A percentile compares a stretch with the other conserved stretches of the same genome.
These are phyloP conservation scores for Tokudaia muenninki DNA, from an alignment of 2,797 vertebrate genomes.

Conservation along the genomic window DNA sequence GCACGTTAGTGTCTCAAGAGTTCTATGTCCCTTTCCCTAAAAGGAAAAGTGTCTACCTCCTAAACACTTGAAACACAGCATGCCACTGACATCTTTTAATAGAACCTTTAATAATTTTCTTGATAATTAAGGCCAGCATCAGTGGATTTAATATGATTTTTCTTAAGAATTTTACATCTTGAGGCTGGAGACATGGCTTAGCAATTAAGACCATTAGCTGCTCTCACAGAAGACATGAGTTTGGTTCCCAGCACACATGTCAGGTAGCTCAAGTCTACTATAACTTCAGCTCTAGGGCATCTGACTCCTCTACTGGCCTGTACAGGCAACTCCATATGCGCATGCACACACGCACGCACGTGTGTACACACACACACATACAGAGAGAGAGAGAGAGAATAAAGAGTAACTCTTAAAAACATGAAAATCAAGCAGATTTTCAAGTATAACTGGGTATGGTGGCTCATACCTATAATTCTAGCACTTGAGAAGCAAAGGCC, in stretches of 20 bases:
- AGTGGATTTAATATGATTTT: no score
- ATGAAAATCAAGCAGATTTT: neutral
- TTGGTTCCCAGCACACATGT: no score
- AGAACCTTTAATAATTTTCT: neutral
- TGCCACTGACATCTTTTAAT: neutral
- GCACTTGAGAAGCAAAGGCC: neutral
- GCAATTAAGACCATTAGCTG: no score
- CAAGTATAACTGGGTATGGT: neutral
- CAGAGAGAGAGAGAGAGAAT: no score
- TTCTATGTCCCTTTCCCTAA: no score
- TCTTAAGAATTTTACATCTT: no score
- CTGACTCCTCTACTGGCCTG: no score
- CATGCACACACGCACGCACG: rapidly evolving
- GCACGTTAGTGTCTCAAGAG: neutral
- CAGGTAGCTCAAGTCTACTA: no score
- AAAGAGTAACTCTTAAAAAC: neutral
- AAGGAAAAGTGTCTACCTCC: neutral
- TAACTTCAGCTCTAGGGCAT: no score
- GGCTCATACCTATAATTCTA: neutral
- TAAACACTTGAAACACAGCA: neutral
- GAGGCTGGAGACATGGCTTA: no score
- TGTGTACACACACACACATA: neutral
- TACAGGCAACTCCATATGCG: no score
- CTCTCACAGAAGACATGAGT: no score
- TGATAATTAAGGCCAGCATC: neutral